Evolutionary conservation across 2,888 invertebrate genomes (phyloP), one percentile per base, ranked within the genome.

Genomic region (Phasia obesa): DNA sequence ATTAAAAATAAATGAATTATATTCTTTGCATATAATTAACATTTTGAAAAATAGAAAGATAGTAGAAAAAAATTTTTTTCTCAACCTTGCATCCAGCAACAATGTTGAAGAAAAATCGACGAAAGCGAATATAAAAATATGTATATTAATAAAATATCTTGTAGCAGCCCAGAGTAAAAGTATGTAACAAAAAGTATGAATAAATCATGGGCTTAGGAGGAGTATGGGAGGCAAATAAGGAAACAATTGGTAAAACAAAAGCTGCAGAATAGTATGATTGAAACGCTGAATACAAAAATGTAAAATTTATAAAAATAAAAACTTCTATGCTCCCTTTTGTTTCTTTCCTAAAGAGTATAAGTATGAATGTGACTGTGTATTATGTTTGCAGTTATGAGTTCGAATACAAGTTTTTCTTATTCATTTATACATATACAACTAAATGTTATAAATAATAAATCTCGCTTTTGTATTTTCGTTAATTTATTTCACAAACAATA

Each of bases 361-460:
- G 15, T 11, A 4, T 64, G 23, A 42, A 38, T 57, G 17, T 23
- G 53, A 64, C 23, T 73, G 27, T 6, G n/a, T n/a, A n/a, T n/a
- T n/a, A n/a, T n/a, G n/a, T n/a, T 31, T 31, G 49, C 70, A 53
- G 42, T 73, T 76, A 47, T 76, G 53, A 67, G 17, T 55, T 21
- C 64, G 35, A 65, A 42, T n/a, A 17, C 42, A 21, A 60, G 17
- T n/a, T 35, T 15, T 19, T 9, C 6, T 17, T 15, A 25, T 27
- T 27, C n/a, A 35, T 35, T 4, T 27, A 57, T 9, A 25, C 38
- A 55, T 53, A 65, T n/a, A 1, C 9, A 86, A 86, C 87, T 47
- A 86, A 88, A 88, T 87, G 88, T 89, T 89, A 89, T 90, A 90
- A 89, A 90, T 89, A 90, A 89, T 89, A 89, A 89, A 90, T 88